These are phyloP conservation scores for Platorchestia sp. DNA, from an alignment of 1,140 invertebrate genomes.

Conservation along the genomic window DNA sequence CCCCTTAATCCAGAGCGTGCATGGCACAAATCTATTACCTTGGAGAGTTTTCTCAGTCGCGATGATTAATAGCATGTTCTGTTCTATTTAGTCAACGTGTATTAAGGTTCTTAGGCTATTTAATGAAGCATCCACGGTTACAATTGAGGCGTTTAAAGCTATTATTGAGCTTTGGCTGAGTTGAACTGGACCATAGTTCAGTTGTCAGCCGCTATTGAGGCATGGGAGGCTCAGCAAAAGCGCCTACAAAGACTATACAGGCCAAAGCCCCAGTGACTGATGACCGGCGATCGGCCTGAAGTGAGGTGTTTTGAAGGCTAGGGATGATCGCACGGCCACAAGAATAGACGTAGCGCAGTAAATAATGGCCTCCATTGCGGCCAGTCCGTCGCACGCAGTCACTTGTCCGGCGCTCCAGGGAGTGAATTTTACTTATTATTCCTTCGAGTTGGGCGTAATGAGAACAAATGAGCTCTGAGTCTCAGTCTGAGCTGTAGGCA, in stretches of 20 bases:
- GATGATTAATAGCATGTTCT: not conserved
- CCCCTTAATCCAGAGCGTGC: not conserved
- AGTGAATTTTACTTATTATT: not conserved
- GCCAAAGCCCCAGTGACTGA: not conserved
- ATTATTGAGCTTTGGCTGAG: not conserved
- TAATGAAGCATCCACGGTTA: not conserved
- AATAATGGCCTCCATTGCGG: not conserved
- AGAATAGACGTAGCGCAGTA: not conserved
- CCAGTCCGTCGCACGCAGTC: not conserved
- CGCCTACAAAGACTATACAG: not conserved
- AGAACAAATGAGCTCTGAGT: not conserved
- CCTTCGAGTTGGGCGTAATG: not conserved
- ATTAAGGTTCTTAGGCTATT: too few species aligned
- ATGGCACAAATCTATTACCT: not conserved
- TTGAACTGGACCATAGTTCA: not conserved
- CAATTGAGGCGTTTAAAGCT: not conserved
- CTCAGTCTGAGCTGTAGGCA: not conserved
- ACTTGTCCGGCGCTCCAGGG: not conserved
- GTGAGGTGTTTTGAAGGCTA: not conserved
- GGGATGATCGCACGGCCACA: not conserved
- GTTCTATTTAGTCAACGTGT: not conserved
- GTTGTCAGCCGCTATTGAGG: not conserved
- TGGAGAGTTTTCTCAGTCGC: not conserved
- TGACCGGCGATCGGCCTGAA: not conserved
- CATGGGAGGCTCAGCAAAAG: not conserved